Base-by-base conservation (phyloP, 92 coral and sea anemone species). In the Zoanthus sansibaricus region DNA sequence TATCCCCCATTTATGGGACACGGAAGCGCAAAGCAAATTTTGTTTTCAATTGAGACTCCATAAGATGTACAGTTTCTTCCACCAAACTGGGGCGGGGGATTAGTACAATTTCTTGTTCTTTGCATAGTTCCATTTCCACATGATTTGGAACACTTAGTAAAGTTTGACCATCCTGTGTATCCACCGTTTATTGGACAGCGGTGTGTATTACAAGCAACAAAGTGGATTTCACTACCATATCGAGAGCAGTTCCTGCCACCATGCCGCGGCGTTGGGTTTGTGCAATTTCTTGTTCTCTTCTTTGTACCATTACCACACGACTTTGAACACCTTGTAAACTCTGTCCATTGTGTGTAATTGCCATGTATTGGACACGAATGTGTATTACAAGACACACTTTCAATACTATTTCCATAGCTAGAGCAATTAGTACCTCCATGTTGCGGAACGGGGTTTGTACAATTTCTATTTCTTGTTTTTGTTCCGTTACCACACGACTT, bases 111-210 rank as follows among this genome's bases (percentile, higher is more conserved):
- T 79, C 98, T 89, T 59, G 79, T 80, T 73, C 98, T 91, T 9
- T 58, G 59, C 48, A 54, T 79, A 6, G 91, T 87, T 9, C 98
- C 98, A 80, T 75, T 90, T 33, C 93, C 95, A 80, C 98, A 96
- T n/a, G 92, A 89, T 75, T 47, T 84, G 32, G 92, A 82, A 62
- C 98, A 96, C 9, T 83, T 21, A 13, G 87, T 48, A 75, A 85
- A 96, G 18, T 75, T 77, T 6, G 94, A 89, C 98, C 98, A 96
- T 9, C 82, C 37, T 8, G 93, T 62, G 75, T 94, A 96, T 1
- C 89, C 93, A 6, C 98, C 98, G 51, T 94, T 86, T 72, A 94
- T 87, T 14, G 98, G 98, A 20, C 99, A 96, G 47, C 78, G 87
- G 8, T 87, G 67, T 14, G 71, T 83, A 73, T 89, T 91, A 72